phyloP scores from a whole-genome alignment of 2,888 invertebrate genomes.

The Apoda limacodes region DNA sequence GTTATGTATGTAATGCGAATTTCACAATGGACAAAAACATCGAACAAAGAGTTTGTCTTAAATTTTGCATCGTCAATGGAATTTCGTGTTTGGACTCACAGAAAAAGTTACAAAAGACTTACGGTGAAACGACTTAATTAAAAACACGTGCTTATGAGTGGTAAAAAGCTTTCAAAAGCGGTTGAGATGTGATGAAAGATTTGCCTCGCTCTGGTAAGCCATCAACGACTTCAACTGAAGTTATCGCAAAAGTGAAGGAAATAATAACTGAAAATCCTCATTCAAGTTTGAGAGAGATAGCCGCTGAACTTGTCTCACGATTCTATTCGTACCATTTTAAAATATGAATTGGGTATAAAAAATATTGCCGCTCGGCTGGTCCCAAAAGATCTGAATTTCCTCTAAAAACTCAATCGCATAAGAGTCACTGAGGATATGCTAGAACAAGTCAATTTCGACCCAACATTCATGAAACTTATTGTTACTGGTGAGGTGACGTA shows the following conservation, averaged over 20 bases:
- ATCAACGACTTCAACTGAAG: slow-evolving; percentile 11
- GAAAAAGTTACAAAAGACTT: neutral
- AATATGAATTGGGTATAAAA: slow-evolving; percentile 21
- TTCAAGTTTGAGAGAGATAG: slow-evolving; percentile 17
- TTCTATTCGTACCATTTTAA: slow-evolving; percentile 8
- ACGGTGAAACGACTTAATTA: slow-evolving; percentile 1
- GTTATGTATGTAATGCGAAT: neutral
- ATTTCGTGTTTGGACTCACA: neutral
- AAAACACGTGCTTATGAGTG: slow-evolving; percentile 5
- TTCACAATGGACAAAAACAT: neutral
- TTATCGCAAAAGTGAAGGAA: slow-evolving; percentile 16
- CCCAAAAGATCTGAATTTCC: slow-evolving; percentile 18
- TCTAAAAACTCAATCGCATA: slow-evolving; percentile 17
- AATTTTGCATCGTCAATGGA: neutral
- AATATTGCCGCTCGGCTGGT: slow-evolving; percentile 21
- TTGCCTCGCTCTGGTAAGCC: slow-evolving; percentile 14
- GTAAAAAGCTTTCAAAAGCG: slow-evolving; percentile 15
- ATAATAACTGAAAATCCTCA: slow-evolving; percentile 12
- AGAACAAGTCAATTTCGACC: slow-evolving; percentile 9
- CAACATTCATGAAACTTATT: slow-evolving; percentile 10
- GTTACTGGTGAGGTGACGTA: slow-evolving; percentile 20
- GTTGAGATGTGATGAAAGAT: slow-evolving; percentile 17
- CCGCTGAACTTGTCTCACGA: slow-evolving; percentile 1
- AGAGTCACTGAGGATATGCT: slow-evolving; percentile 14
- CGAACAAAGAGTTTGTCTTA: neutral